Evolutionary conservation across 2,113 vertebrate genomes (phyloP).

Genomic region (Mirounga angustirostris): DNA sequence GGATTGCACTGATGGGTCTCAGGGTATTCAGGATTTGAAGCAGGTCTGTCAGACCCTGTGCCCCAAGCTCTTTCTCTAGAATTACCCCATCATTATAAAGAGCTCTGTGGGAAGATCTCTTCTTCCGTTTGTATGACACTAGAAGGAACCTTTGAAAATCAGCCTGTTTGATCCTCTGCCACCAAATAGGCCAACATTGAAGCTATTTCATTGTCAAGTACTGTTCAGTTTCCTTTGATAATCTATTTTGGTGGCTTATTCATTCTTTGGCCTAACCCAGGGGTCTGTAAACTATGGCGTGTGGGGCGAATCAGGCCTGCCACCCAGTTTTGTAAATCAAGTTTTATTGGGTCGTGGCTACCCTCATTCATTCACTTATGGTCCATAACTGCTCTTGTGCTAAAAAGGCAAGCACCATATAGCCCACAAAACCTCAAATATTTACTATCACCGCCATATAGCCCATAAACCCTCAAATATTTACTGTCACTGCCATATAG

Average conservation of each 20-base stretch:
- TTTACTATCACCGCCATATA: background rate
- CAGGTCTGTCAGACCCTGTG: background rate
- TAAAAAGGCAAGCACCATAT: background rate
- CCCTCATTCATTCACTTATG: background rate
- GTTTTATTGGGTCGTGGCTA: background rate
- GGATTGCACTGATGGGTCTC: background rate
- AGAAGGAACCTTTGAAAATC: constrained; percentile 40
- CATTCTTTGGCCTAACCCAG: background rate
- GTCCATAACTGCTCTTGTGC: background rate
- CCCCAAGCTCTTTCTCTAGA: background rate
- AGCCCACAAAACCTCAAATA: background rate
- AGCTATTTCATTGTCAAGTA: background rate
- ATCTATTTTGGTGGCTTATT: background rate
- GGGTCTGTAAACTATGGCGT: background rate
- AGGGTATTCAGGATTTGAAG: background rate
- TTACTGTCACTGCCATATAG: background rate
- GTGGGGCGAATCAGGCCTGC: background rate
- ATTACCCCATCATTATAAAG: background rate
- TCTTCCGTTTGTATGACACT: background rate
- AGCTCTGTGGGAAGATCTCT: background rate
- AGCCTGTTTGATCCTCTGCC: background rate
- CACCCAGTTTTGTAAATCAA: background rate
- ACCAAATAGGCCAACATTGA: constrained; percentile 7
- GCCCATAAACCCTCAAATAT: background rate
- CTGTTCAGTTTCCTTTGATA: background rate